Base-by-base conservation (phyloP, 2,888 invertebrate species). In the Linnaemya vulpina region DNA sequence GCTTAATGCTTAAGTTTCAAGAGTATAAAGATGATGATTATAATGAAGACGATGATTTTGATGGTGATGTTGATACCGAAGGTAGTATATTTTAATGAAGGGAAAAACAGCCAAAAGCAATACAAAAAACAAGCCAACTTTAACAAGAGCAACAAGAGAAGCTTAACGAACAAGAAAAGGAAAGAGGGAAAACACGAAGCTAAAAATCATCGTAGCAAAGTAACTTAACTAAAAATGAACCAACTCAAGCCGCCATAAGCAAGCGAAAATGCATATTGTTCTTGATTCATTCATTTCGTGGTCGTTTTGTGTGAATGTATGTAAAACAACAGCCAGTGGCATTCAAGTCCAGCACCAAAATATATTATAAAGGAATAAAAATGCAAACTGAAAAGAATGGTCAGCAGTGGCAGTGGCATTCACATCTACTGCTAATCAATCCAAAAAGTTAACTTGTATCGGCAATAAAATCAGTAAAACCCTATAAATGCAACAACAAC, bases 401-500 rank as follows among this genome's bases (percentile, higher is more conserved):
- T 63, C 51, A 81, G 81, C 62, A 74, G 74, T 82, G 75, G 62
- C 79, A 77, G 74, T 82, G 75, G 55, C 79, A 79, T 84, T 38
- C 74, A 60, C 81, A 67, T 78, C 80, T 65, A 40, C 83, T 65
- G 85, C 87, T 87, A 87, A 87, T 87, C 87, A 87, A 87, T 87
- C 87, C 74, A 73, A 81, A 83, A 83, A 74, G 63, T 70, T 83
- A 84, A 84, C 86, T 78, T 70, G 84, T 86, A 80, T 83, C 81
- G 82, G 70, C 80, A 88, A 88, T 88, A 90, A 90, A 91, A 90
- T 90, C 90, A 89, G 88, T 88, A 89, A 89, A 90, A 88, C 87
- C 89, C 73, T 58, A 76, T 43, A 71, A 71, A 82, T 53, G 30
- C 58, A 71, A 30, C 25, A 73, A 30, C 30, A 30, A 30, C 2